Conservation (phyloP, 2,888 invertebrate genomes). For the Phania funesta region DNA sequence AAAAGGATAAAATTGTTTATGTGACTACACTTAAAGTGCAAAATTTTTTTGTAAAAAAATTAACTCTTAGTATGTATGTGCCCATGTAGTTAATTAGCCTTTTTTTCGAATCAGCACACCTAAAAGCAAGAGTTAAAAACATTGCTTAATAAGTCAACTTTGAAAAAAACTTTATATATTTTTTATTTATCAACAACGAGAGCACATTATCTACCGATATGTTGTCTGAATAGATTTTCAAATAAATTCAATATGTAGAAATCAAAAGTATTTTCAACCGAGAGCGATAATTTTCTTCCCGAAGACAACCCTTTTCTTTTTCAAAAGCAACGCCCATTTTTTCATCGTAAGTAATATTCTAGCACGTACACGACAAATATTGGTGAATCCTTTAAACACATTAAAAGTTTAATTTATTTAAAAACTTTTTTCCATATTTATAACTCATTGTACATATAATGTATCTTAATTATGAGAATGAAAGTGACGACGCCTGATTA, state of each 20-base stretch:
- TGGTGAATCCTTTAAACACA: neutral
- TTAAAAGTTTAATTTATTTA: neutral
- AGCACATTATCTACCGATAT: too few relatives aligned
- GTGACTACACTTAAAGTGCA: too few relatives aligned
- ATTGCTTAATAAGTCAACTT: too few relatives aligned
- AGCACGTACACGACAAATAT: neutral
- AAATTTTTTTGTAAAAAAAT: too few relatives aligned
- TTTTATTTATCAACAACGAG: too few relatives aligned
- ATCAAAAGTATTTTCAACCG: neutral
- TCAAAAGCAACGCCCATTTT: slow-evolving; percentile 57
- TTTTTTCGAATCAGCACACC: too few relatives aligned
- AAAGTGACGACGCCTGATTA: slow-evolving; percentile 66
- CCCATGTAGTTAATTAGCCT: too few relatives aligned
- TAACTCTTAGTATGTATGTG: too few relatives aligned
- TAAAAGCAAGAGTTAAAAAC: too few relatives aligned
- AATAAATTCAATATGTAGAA: neutral
- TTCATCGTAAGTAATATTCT: neutral
- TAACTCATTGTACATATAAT: neutral
- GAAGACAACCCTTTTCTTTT: slow-evolving; percentile 18
- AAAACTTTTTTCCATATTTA: neutral
- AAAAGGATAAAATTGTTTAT: too few relatives aligned
- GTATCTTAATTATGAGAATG: slow-evolving; percentile 37
- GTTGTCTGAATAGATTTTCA: neutral
- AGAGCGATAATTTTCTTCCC: neutral
- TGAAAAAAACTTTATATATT: too few relatives aligned